Evolutionary conservation across 2,797 vertebrate genomes (phyloP).

Genomic region (Sphaeramia orbicularis): DNA sequence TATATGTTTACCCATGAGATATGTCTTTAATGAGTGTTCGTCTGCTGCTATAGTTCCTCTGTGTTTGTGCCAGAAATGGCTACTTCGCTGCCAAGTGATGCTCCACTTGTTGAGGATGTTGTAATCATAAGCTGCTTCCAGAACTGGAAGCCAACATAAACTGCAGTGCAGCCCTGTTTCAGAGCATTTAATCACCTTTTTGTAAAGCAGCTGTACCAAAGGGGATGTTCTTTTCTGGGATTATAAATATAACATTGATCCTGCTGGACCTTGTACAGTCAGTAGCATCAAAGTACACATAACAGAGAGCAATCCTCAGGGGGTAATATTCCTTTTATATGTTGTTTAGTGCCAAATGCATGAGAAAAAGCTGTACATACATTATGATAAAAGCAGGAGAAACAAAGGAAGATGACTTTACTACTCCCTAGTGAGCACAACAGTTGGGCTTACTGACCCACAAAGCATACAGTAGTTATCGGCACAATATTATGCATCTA

Average conservation of each 20-base stretch:
- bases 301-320: neutral
- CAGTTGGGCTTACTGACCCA: constrained; percentile 13
- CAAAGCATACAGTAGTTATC: constrained; percentile 7
- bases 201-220: neutral
- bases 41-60: neutral
- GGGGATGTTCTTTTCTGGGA: constrained; percentile 24
- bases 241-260: constrained; percentile 14
- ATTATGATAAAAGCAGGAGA: neutral
- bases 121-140: neutral
- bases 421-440: neutral
- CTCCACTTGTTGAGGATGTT: neutral
- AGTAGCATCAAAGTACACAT: neutral
- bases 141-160: neutral
- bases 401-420: neutral
- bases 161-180: neutral
- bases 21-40: neutral
- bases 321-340: neutral
- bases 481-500: neutral
- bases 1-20: neutral
- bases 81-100: neutral
- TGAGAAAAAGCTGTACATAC: constrained; percentile 4
- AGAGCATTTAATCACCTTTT: constrained; percentile 25
- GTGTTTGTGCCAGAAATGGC: neutral
- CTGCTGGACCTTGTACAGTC: constrained; percentile 1
- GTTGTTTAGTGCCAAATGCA: constrained; percentile 3